Base-by-base conservation (phyloP, 2,888 invertebrate species). In the Poecilobothrus nobilitatus region DNA sequence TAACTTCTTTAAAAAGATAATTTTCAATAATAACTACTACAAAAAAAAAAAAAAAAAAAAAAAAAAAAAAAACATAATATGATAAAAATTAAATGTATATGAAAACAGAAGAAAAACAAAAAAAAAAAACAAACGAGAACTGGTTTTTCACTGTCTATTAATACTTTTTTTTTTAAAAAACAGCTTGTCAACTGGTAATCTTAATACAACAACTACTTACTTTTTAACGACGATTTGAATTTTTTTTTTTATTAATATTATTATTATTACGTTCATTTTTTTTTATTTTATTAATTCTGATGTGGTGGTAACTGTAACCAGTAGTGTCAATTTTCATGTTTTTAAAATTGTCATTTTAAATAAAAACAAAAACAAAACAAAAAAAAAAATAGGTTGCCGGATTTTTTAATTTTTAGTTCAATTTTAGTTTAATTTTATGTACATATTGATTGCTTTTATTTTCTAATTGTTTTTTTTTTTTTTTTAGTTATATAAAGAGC, bases 241-340 rank as follows among this genome's bases (percentile, higher is more conserved):
- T 53, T n/a, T 4, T 53, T 6, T 53, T 53, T 18, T 53, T 53
- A 6, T 8, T 37, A n/a, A n/a, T n/a, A n/a, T 34, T 34, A 34
- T 34, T 5, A 34, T 34, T 34, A 7, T 34, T 34, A n/a, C n/a
- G n/a, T n/a, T n/a, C n/a, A n/a, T n/a, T 34, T 34, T 34, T 34
- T 34, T 34, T 34, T 34, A 7, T 37, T 37, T 7, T 37, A 37
- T 37, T 37, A 37, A 10, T 18, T 18, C 15, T 18, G 18, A 53
- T 53, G 53, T 53, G 53, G 15, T 41, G 9, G 15, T 41, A 12
- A 15, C 15, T 15, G 53, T n/a, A 53, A 53, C 53, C 15, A 53
- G 53, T 53, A 53, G 53, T 53, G 53, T 53, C 53, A 53, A 53
- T 53, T 53, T 53, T 53, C 53, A 53, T 53, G 53, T 53, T 53